Base-by-base conservation (phyloP, 92 coral and sea anemone species). In the Palythoa grandis region DNA sequence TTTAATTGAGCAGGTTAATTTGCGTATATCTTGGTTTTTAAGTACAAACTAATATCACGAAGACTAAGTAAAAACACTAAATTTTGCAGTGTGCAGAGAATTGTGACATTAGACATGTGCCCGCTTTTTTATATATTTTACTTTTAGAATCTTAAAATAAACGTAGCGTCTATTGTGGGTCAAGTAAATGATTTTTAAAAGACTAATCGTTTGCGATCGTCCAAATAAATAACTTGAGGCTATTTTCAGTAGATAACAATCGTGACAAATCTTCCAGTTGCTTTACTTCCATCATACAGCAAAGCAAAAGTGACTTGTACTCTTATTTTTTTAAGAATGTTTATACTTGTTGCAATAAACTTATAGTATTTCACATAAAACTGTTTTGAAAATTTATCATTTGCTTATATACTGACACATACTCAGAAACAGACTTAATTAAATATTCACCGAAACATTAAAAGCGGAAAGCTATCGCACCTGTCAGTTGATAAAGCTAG, bases 371-470 rank as follows among this genome's bases (percentile, higher is more conserved):
- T 50, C 24, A 76, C 15, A 23, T 25, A 11, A 14, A 20, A 43
- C 5, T 63, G 37, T 48, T 43, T 24, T 47, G 17, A 15, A 12
- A 14, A 25, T 48, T 63, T 47, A 43, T 47, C n/a, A 80, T 66
- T 80, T 17, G 57, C 74, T 14, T 68, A 15, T 20, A 52, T 66
- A 48, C 47, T 80, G n/a, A 43, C 70, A 80, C 47, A 65, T 50
- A 61, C 61, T 17, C 74, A 65, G 25, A n/a, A 12, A 40, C n/a
- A 63, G 66, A 19, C 56, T 56, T 25, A 80, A 80, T 66, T 54
- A 37, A 80, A 80, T 80, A 80, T 80, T 80, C 85, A 80, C 52
- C 40, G 58, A 80, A 66, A 15, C 37, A 39, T 80, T 13, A 40
- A 48, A 80, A 63, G 74, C 47, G 20, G 58, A 22, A 66, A 43